A percentile compares a stretch with the other conserved stretches of the same genome.
Evolutionary conservation across 2,113 vertebrate genomes (phyloP).

Genomic region (Excalfactoria chinensis): DNA sequence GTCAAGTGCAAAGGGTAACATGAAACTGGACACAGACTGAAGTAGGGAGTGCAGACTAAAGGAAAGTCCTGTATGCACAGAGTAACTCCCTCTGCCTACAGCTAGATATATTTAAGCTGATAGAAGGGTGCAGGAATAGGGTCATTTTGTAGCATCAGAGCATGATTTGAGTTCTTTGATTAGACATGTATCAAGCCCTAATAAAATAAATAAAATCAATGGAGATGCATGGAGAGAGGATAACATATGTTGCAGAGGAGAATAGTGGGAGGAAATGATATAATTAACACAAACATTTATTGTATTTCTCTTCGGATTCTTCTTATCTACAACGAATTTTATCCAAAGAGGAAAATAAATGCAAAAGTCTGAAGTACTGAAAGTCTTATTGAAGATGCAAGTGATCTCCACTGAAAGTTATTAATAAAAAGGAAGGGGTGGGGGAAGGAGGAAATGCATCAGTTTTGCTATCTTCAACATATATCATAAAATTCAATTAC

Average conservation of each 20-base stretch:
- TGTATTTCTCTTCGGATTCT: slow-evolving; percentile 56
- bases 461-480: background rate
- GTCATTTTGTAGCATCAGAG: background rate
- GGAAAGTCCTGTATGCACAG: fast-evolving
- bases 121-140: background rate
- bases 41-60: background rate
- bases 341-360: slow-evolving; percentile 5
- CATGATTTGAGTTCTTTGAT: background rate
- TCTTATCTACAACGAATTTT: slow-evolving; percentile 10
- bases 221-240: background rate
- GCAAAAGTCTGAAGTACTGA: background rate
- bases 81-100: background rate
- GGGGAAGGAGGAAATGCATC: background rate
- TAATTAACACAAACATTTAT: slow-evolving; percentile 67
- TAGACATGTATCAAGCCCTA: background rate
- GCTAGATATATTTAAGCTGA: background rate
- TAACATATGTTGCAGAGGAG: slow-evolving; percentile 51
- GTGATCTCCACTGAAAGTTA: background rate
- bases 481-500: background rate
- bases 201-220: background rate
- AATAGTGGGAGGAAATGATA: slow-evolving; percentile 36
- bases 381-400: background rate
- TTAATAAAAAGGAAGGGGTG: background rate
- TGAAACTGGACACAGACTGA: background rate
- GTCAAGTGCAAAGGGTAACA: background rate